phyloP scores from a whole-genome alignment of 2,797 vertebrate species.

The Dermochelys coriacea region DNA sequence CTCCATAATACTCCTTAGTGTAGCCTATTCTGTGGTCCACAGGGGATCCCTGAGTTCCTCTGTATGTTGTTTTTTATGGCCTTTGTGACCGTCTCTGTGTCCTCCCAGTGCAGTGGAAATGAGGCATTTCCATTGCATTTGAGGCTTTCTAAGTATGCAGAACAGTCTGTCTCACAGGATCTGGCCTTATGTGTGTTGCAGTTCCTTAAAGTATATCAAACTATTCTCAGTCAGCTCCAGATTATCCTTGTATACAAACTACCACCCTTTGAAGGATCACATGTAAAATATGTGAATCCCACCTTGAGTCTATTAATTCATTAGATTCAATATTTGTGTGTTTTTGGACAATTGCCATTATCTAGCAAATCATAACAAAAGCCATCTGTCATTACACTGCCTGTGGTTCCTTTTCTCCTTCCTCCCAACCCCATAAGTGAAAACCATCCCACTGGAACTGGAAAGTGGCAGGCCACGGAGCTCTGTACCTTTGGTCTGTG shows the following conservation, averaged over 20 bases:
- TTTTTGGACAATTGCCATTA: not conserved
- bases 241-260: not conserved
- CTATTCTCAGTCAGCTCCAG: not conserved
- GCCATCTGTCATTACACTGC: not conserved
- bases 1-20: not conserved
- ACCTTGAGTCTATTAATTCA: not conserved
- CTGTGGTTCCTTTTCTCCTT: not conserved
- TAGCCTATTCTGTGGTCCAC: not conserved
- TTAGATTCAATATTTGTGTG: not conserved
- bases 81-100: rapidly evolving
- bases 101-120: not conserved
- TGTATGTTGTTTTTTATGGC: not conserved
- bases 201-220: not conserved
- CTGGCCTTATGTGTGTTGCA: not conserved
- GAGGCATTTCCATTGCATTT: not conserved
- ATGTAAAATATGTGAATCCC: not conserved
- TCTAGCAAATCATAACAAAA: not conserved
- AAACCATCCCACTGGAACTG: not conserved
- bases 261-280: not conserved
- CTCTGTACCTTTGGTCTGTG: not conserved
- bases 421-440: not conserved
- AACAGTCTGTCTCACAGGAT: not conserved
- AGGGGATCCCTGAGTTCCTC: not conserved
- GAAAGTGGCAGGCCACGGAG: not conserved
- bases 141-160: not conserved